These are phyloP conservation scores for Pseudomyrmex concolor DNA, from an alignment of 1,140 invertebrate species.

Conservation along the genomic window DNA sequence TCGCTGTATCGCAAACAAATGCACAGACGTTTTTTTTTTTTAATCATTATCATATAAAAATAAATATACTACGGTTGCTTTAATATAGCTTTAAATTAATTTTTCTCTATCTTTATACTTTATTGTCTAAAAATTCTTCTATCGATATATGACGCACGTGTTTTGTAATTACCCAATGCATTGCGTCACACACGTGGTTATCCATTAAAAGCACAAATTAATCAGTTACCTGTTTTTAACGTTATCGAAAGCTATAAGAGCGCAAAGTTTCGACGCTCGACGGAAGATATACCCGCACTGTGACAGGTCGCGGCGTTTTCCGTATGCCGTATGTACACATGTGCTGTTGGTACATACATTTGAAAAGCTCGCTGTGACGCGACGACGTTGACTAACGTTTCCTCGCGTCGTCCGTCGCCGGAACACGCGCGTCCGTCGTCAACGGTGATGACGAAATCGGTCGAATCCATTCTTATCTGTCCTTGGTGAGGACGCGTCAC, in stretches of 20 bases:
- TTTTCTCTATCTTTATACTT: too few relatives aligned
- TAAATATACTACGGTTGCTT: too few relatives aligned
- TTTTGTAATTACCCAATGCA: neutral
- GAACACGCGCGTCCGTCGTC: slow-evolving; percentile 69
- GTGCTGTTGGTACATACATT: slow-evolving; percentile 58
- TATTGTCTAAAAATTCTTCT: neutral
- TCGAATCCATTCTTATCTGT: slow-evolving; percentile 82
- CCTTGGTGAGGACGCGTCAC: slow-evolving; percentile 73
- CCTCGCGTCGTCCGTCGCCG: slow-evolving; percentile 15
- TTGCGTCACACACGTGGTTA: slow-evolving; percentile 18
- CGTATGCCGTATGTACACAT: neutral
- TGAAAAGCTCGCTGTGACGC: slow-evolving; percentile 29
- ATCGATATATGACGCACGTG: neutral
- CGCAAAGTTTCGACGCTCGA: neutral
- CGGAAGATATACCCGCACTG: neutral
- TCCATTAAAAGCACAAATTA: neutral
- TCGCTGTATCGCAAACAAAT: slow-evolving; percentile 54
- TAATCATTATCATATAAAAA: neutral
- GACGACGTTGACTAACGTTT: neutral
- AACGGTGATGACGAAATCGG: slow-evolving; percentile 77
- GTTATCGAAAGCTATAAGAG: neutral
- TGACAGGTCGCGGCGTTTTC: slow-evolving; percentile 19
- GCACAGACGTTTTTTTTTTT: neutral
- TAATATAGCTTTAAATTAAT: too few relatives aligned
- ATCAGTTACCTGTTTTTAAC: slow-evolving; percentile 14